Conservation (phyloP, 2,113 vertebrate genomes). For the Eulemur rufifrons region DNA sequence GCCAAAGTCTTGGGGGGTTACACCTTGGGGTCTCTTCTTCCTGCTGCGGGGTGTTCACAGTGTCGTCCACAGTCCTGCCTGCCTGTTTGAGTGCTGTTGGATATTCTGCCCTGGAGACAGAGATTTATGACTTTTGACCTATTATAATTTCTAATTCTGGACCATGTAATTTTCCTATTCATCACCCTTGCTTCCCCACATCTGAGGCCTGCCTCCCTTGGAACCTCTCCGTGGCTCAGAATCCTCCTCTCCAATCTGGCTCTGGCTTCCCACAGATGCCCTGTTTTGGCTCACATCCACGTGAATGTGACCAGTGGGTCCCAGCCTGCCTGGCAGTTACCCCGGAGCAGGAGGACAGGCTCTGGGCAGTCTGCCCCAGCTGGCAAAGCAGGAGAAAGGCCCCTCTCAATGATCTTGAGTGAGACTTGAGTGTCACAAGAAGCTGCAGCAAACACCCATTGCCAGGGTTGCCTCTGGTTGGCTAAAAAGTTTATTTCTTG, state of each 20-base stretch:
- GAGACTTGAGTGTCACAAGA: not conserved
- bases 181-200: not conserved
- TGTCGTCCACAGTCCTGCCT: not conserved
- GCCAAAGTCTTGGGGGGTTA: not conserved
- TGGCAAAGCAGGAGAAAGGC: not conserved
- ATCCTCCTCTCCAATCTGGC: not conserved
- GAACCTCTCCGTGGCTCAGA: not conserved
- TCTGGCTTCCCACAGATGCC: not conserved
- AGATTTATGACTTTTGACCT: not conserved
- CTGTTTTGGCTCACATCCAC: not conserved
- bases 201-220: not conserved
- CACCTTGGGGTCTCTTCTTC: not conserved
- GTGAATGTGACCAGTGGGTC: not conserved
- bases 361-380: not conserved
- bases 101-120: not conserved
- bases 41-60: rapidly evolving
- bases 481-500: not conserved
- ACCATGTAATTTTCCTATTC: not conserved
- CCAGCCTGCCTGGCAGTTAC: not conserved
- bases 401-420: not conserved
- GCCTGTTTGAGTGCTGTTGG: not conserved
- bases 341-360: not conserved
- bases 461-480: not conserved
- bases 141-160: not conserved
- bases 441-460: not conserved